Base-by-base conservation (phyloP, 2,888 invertebrate genomes). In the Nephrotoma guestfalica region DNA sequence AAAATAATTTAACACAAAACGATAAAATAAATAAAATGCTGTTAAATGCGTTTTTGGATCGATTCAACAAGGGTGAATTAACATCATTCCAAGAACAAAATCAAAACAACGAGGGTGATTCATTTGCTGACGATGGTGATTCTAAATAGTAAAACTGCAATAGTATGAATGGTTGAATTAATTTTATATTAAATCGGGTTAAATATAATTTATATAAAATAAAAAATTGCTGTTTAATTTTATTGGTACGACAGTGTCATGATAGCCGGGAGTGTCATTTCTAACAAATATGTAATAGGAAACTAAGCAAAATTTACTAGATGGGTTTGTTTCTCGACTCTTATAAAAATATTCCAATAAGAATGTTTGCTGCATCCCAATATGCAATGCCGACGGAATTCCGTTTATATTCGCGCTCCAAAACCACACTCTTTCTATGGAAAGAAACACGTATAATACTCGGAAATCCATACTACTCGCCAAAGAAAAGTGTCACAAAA, bases 1-100 rank as follows among this genome's bases (percentile, higher is more conserved):
- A 40, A 41, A 13, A 86, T n/a, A 87, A 87, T 85, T 30, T 87
- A 13, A 87, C 87, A 42, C 87, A 87, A 86, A 87, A 86, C 1
- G 87, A 87, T 87, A 86, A 86, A n/a, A 86, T 87, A 13, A 87
- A 87, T 83, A 86, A 86, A 30, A 86, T 86, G 13, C 45, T 87
- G n/a, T 85, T 87, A 71, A 87, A 87, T 84, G 87, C 87, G 11
- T 87, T 87, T 86, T 86, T 87, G 40, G 87, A 87, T 40, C 86
- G 87, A 6, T 87, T 87, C 47, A 87, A 87, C 83, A 87, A 86
- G n/a, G 57, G 43, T 3, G 85, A 86, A 51, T 57, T 86, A 6
- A 41, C 41, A n/a, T 30, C 18, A 43, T 85, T 85, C 18, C 30
- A 43, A 18, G 42, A 85, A 43, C 41, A 84, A 41, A 84, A 84